Base-by-base conservation (phyloP, 30 jellyfish, hydroid and myxozoan species). In the Haliclystus octoradiatus region DNA sequence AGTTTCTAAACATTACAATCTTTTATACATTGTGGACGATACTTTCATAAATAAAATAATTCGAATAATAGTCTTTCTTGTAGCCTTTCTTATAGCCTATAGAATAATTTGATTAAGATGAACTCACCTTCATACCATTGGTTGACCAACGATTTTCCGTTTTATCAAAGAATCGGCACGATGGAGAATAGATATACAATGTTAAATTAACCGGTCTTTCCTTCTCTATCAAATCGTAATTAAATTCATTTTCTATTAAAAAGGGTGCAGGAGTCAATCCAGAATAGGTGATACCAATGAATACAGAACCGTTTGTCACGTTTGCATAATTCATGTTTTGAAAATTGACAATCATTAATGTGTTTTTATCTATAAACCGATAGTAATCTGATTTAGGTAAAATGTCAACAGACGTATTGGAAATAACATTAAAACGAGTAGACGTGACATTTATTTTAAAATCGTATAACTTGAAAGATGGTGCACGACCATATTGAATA, bases 71-170 rank as follows among this genome's bases (percentile, higher is more conserved):
- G n/a, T n/a, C n/a, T n/a, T n/a, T n/a, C n/a, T n/a, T n/a, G n/a
- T n/a, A n/a, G n/a, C n/a, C n/a, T n/a, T n/a, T n/a, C n/a, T n/a
- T n/a, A n/a, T n/a, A n/a, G n/a, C n/a, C n/a, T n/a, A n/a, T n/a
- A n/a, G n/a, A n/a, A n/a, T n/a, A n/a, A n/a, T n/a, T n/a, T n/a
- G n/a, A n/a, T n/a, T n/a, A n/a, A n/a, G n/a, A n/a, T n/a, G n/a
- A n/a, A n/a, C 91, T 14, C 53, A 84, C 96, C 90, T 78, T 75
- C 65, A 93, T 78, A 1, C 96, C 96, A 40, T 72, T 83, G 51
- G 61, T 72, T 4, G 75, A 24, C 96, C 96, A 85, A 46, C 47
- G 47, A 47, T 79, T 52, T 26, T 61, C 49, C 0, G 26, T n/a
- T 33, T 49, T 33, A 68, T 61, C 50, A 81, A 80, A 78, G 71